A percentile compares a stretch with the other conserved stretches of the same genome.
Evolutionary conservation across 1,140 invertebrate genomes (phyloP).

Genomic region (Drosophila arizonae): DNA sequence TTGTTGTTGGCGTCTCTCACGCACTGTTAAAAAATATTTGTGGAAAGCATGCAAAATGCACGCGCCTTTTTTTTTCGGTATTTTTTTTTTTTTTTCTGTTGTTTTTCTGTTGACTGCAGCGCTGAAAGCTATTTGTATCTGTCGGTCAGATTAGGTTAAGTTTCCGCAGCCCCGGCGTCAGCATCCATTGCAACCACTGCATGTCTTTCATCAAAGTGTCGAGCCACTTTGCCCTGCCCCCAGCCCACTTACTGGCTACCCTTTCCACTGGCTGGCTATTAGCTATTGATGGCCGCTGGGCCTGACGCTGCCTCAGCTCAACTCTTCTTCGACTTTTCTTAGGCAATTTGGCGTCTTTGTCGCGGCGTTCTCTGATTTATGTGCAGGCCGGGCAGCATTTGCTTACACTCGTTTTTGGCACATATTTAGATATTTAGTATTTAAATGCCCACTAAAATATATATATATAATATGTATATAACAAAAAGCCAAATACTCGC

Average conservation of each 20-base stretch:
- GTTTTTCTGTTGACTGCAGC: constrained; percentile 68
- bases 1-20: constrained; percentile 37
- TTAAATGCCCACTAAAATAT: constrained; percentile 42
- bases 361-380: constrained; percentile 66
- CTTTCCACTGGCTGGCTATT: constrained; percentile 22
- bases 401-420: constrained; percentile 54
- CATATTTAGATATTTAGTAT: constrained; percentile 60
- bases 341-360: constrained; percentile 65
- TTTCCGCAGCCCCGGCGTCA: constrained; percentile 36
- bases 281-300: constrained; percentile 45
- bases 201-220: constrained; percentile 80
- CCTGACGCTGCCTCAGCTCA: constrained; percentile 7
- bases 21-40: constrained; percentile 73
- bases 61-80: constrained; percentile 63
- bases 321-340: constrained; percentile 23
- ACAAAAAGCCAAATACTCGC: constrained; percentile 12
- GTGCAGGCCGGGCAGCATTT: constrained; percentile 31
- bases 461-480: not conserved
- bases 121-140: constrained; percentile 81
- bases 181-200: constrained; percentile 54
- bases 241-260: not conserved
- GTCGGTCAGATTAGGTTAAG: constrained; percentile 79
- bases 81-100: constrained; percentile 64
- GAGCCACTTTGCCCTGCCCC: constrained; percentile 61
- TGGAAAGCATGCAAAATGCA: constrained; percentile 77